A percentile compares a stretch with the other conserved stretches of the same genome.
Evolutionary conservation across 1,140 invertebrate genomes (phyloP).

Genomic region (Araneus ventricosus): DNA sequence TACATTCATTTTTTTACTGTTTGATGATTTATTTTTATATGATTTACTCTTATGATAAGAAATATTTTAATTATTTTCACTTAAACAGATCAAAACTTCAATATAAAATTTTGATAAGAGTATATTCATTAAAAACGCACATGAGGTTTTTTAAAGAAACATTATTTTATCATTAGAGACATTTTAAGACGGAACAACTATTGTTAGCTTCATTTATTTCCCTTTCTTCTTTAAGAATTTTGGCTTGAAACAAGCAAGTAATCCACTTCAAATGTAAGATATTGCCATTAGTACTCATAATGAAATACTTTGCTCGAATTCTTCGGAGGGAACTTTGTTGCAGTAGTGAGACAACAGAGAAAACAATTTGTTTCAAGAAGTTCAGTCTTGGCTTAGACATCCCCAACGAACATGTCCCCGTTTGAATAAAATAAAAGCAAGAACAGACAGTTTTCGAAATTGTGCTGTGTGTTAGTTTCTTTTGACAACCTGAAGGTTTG

Average conservation of each 20-base stretch:
- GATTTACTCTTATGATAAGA: no score
- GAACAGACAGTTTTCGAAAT: constrained; percentile 44
- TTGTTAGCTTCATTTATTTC: neutral
- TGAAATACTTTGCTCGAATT: neutral
- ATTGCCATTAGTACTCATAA: constrained; percentile 8
- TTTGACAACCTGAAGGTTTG: constrained; percentile 20
- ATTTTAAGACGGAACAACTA: no score
- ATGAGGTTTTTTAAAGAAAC: no score
- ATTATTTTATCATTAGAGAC: no score
- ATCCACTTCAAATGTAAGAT: neutral
- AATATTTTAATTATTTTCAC: no score
- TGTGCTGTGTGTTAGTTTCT: neutral
- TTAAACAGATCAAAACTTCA: no score
- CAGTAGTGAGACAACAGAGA: neutral
- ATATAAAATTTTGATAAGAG: no score
- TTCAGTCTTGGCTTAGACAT: neutral
- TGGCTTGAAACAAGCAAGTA: neutral
- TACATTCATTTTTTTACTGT: no score
- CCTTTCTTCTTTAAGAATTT: neutral
- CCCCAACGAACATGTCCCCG: neutral
- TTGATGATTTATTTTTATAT: no score
- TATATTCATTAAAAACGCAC: no score
- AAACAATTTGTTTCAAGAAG: neutral
- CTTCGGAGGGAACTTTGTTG: neutral
- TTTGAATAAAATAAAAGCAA: constrained; percentile 33